Evolutionary conservation across 2,888 invertebrate species (phyloP).

Genomic region (Spodoptera picta): DNA sequence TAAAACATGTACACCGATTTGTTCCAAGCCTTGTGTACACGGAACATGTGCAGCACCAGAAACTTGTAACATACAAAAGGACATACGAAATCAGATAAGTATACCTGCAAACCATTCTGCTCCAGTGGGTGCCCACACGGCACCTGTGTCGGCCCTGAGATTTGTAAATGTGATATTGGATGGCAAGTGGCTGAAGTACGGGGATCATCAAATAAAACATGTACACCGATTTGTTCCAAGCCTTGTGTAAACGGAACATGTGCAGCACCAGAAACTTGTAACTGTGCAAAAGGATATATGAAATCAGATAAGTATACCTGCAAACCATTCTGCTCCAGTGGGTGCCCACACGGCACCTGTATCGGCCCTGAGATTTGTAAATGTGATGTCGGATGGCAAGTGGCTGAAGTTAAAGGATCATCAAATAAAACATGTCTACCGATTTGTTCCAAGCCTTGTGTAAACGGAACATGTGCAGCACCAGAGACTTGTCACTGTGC

Average conservation of each 20-base stretch:
- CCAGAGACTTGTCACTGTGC: conserved; percentile 34
- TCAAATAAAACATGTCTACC: conserved; percentile 22
- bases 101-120: conserved; percentile 15
- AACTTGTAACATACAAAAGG: conserved; percentile 28
- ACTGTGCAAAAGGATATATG: conserved; percentile 20
- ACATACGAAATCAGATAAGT: neutral
- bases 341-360: conserved; percentile 34
- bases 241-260: conserved; percentile 25
- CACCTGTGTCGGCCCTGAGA: conserved; percentile 27
- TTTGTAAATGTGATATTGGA: conserved; percentile 21
- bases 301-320: conserved; percentile 8
- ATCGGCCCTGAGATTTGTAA: conserved; percentile 26
- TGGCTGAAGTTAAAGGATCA: too few relatives aligned
- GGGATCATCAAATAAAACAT: too few relatives aligned
- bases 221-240: conserved; percentile 22
- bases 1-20: conserved; percentile 28
- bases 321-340: conserved; percentile 26
- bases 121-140: conserved; percentile 18
- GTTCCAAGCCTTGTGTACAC: conserved; percentile 24
- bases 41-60: conserved; percentile 31
- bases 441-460: conserved; percentile 6
- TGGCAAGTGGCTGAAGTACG: conserved; percentile 6
- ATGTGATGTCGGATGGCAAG: conserved; percentile 10
- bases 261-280: conserved; percentile 18
- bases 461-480: conserved; percentile 14